Conservation (phyloP, 2,797 vertebrate genomes). For the Enteromius anoplus region DNA sequence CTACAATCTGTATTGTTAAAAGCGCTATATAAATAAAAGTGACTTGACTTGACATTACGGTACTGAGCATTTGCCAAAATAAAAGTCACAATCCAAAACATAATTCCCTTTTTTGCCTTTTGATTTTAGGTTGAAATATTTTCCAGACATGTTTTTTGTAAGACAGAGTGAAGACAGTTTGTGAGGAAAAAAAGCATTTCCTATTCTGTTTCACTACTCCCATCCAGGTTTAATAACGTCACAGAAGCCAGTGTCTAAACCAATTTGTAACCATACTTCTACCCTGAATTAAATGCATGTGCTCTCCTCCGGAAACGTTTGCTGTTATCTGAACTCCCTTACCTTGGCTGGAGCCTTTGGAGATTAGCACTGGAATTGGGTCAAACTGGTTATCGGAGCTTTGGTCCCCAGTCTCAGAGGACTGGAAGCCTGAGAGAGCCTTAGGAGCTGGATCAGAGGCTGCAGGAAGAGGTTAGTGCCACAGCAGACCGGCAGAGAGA, state of each 20-base stretch:
- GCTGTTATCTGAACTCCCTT: conserved; percentile 75
- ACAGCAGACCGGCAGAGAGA: neutral
- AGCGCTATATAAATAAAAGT: too few relatives aligned
- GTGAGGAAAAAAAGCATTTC: neutral
- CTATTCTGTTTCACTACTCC: neutral
- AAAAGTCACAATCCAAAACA: neutral
- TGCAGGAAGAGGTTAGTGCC: conserved; percentile 64
- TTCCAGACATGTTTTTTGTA: neutral
- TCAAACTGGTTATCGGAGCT: conserved; percentile 97
- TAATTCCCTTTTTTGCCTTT: neutral
- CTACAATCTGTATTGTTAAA: too few relatives aligned
- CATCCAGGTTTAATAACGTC: neutral
- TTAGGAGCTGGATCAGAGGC: conserved; percentile 90
- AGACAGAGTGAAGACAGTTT: neutral
- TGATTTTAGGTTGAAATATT: neutral
- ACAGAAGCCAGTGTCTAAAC: neutral
- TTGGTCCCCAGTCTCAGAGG: conserved; percentile 76
- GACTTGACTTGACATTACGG: too few relatives aligned
- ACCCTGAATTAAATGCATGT: neutral
- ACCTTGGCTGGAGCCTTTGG: conserved; percentile 98
- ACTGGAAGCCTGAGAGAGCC: conserved; percentile 80
- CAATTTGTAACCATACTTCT: neutral
- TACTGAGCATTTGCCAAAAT: neutral
- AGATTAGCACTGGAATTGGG: conserved; percentile 97
- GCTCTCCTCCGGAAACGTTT: neutral